Evolutionary conservation across 2,113 vertebrate species (phyloP).

Genomic region (Alosa alosa): DNA sequence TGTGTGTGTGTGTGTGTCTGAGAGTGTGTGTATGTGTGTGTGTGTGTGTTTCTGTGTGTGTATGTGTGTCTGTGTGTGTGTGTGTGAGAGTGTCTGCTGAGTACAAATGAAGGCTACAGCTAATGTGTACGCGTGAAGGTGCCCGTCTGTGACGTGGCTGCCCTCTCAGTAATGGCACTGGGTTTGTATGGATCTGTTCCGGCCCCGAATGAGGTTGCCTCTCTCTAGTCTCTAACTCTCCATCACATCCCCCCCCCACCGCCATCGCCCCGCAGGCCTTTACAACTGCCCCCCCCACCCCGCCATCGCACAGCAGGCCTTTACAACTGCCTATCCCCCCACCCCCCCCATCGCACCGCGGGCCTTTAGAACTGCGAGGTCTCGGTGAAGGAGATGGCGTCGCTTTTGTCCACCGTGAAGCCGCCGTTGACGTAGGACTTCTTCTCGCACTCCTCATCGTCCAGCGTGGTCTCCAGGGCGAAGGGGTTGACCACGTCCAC

Average conservation of each 20-base stretch:
- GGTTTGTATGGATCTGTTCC: conserved; percentile 40
- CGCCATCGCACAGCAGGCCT: neutral
- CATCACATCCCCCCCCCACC: neutral
- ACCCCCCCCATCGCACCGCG: neutral
- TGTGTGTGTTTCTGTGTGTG: neutral
- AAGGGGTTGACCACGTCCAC: conserved; percentile 91
- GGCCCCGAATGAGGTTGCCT: neutral
- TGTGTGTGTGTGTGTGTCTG: too few relatives aligned
- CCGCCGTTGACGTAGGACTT: conserved; percentile 94
- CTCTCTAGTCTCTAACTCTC: neutral
- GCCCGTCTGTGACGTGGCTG: neutral
- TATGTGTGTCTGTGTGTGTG: neutral
- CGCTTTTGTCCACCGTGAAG: conserved; percentile 92
- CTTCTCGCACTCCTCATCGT: conserved; percentile 83
- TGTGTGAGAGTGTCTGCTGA: neutral
- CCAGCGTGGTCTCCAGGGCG: conserved; percentile 81
- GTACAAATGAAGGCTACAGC: neutral
- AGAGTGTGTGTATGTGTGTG: neutral
- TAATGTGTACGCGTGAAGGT: neutral
- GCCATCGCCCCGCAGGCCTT: neutral
- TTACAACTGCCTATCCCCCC: conserved; percentile 79
- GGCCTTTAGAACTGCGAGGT: conserved; percentile 89
- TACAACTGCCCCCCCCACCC: neutral
- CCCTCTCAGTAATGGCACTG: conserved; percentile 49
- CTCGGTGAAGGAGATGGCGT: conserved; percentile 92